Percentiles rank a stretch among this genome's conserved stretches.
phyloP scores from a whole-genome alignment of 2,797 vertebrate species.

The Darevskia nairensis region DNA sequence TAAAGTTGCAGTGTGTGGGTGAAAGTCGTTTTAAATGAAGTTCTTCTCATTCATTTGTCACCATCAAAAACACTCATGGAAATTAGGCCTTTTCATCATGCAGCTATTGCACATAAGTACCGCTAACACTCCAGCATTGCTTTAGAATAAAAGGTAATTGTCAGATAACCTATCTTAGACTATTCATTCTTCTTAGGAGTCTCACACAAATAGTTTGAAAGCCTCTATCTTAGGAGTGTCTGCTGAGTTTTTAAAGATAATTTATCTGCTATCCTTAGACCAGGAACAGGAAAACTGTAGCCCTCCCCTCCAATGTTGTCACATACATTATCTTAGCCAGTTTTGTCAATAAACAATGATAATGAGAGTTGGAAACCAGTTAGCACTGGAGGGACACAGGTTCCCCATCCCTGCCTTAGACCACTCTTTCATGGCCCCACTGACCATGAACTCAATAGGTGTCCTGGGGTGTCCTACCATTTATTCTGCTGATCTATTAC shows the following conservation, averaged over 20 bases:
- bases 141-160: conserved; percentile 50
- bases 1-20: conserved; percentile 6
- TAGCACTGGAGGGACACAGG: no score
- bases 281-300: no score
- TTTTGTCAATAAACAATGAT: no score
- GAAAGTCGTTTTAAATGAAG: conserved; percentile 53
- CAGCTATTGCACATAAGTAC: conserved; percentile 42
- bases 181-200: conserved; percentile 7
- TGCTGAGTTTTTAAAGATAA: background rate
- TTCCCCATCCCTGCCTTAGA: no score
- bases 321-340: no score
- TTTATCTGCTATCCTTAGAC: background rate
- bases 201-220: background rate
- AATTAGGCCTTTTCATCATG: conserved; percentile 52
- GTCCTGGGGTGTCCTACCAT: no score
- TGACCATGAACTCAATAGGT: no score
- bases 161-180: conserved; percentile 44
- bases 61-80: conserved; percentile 38
- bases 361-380: no score
- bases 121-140: conserved; percentile 24
- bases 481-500: no score
- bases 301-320: background rate
- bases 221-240: background rate
- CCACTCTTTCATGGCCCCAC: no score
- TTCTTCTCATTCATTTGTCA: conserved; percentile 50